Base-by-base conservation (phyloP, 2,797 vertebrate genomes). In the Diplodus puntazzo region DNA sequence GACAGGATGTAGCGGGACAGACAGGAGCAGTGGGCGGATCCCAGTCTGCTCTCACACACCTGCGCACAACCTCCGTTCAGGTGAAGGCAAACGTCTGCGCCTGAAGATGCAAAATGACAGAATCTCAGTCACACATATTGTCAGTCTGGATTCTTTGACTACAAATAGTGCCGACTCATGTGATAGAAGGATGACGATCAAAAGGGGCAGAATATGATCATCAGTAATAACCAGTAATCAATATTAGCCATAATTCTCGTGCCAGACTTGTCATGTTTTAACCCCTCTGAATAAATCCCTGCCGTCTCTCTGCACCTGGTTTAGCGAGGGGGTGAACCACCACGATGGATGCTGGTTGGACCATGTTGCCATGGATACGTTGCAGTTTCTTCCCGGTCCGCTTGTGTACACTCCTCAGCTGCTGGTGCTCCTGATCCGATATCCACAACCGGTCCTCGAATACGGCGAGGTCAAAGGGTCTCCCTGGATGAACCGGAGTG, bases 401-500 rank as follows among this genome's bases (percentile, higher is more conserved):
- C 94, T 98, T 99, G 93, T 98, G 91, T 55, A 98, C 71, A 54
- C 94, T 96, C 86, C 93, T 91, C 55, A 99, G 82, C 21, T 95
- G 95, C 25, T 94, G 94, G 61, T 83, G 88, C 69, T 95, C 89
- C 96, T 94, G 96, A 55, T 98, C 97, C 62, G 97, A 96, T 78
- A 98, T 83, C 98, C 98, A 99, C 69, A 99, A 78, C 12, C 94
- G 84, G 89, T 98, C 96, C 83, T 97, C 97, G 91, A 99, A 99
- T 62, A 98, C 96, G 0, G 90, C 95, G 2, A 98, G 84, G 70
- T 93, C 94, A 86, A 98, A 98, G 0, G 97, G 97, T 57, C 79
- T 94, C 45, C 96, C 97, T 98, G 82, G 21, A 91, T 90, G 66
- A 63, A 57, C 75, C 60, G 55, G 49, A 64, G 13, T 0, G 64